phyloP scores from a whole-genome alignment of 1,140 invertebrate species.

The Melipona quadrifasciata region DNA sequence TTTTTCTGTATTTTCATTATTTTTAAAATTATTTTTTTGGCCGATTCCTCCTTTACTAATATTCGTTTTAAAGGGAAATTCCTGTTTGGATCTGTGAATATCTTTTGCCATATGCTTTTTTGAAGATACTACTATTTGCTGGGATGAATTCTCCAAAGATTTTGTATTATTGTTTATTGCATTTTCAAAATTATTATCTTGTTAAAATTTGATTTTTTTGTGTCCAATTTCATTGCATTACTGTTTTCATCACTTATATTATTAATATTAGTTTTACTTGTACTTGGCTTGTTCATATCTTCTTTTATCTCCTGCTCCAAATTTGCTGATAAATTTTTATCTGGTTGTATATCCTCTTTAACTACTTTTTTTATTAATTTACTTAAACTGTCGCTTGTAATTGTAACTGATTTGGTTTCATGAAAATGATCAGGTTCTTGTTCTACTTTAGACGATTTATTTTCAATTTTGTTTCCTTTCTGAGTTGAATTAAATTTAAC shows the following conservation, averaged over 20 bases:
- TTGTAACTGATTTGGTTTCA: not conserved
- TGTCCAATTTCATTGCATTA: not conserved
- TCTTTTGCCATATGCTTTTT: not conserved
- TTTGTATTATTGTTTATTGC: conserved; percentile 4
- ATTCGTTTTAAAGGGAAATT: conserved; percentile 16
- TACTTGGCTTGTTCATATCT: not conserved
- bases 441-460: not conserved
- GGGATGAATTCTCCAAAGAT: not conserved
- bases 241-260: not conserved
- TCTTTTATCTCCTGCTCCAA: not conserved
- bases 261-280: conserved; percentile 19
- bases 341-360: not conserved
- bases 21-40: conserved; percentile 23
- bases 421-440: conserved; percentile 2
- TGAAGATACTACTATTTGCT: not conserved
- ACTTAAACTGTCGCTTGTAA: not conserved
- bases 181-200: conserved; percentile 21
- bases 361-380: not conserved
- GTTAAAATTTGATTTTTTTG: not conserved
- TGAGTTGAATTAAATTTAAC: not conserved
- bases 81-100: not conserved
- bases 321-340: not conserved
- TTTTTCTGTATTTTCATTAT: conserved; percentile 33
- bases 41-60: not conserved
- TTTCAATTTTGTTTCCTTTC: conserved; percentile 3